Evolutionary conservation across 2,797 vertebrate species (phyloP).

Genomic region (Masticophis lateralis): DNA sequence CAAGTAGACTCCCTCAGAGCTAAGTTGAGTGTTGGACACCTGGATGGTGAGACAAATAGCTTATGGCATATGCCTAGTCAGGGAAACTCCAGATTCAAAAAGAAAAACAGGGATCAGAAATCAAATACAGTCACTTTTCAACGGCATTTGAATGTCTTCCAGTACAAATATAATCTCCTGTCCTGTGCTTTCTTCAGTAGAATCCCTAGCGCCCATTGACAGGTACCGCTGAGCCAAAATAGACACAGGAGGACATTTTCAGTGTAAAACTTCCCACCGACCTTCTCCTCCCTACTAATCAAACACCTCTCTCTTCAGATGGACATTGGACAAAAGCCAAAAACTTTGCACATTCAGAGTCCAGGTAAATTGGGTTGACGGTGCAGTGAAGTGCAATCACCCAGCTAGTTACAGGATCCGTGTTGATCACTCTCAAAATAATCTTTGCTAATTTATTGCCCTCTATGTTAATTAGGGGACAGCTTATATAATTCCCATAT

Average conservation of each 20-base stretch:
- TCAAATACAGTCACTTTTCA: background rate
- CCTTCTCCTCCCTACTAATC: background rate
- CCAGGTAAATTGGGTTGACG: background rate
- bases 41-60: background rate
- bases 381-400: no score
- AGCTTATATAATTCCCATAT: background rate
- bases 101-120: background rate
- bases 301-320: accelerated
- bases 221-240: background rate
- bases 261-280: background rate
- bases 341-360: background rate
- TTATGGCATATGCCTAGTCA: background rate
- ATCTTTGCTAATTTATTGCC: background rate
- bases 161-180: background rate
- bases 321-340: background rate
- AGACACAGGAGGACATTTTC: background rate
- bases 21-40: background rate
- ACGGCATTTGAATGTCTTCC: conserved; percentile 1
- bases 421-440: background rate
- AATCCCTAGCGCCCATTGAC: background rate
- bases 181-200: background rate
- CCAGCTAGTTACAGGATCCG: background rate
- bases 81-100: background rate
- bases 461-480: background rate
- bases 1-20: no score